A percentile compares a stretch with the other conserved stretches of the same genome.
phyloP scores from a whole-genome alignment of 2,797 vertebrate species.

The Tapera naevia region DNA sequence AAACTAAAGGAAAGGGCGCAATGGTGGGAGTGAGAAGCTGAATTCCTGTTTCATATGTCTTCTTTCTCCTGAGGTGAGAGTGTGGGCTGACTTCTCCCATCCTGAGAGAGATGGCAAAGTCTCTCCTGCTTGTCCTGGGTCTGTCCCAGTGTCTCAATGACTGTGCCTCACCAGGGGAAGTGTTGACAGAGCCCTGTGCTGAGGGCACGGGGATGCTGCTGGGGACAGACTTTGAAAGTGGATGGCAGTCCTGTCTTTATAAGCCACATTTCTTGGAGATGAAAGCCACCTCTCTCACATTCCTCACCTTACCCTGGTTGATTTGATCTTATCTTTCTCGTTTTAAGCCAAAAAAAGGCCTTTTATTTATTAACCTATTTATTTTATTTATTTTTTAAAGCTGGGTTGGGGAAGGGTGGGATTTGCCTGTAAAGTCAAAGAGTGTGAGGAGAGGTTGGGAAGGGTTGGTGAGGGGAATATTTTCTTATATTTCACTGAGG shows the following conservation, averaged over 20 bases:
- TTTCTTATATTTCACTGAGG: conserved; percentile 62
- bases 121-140: conserved; percentile 36
- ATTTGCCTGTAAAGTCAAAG: conserved; percentile 42
- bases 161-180: conserved; percentile 2
- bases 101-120: conserved; percentile 40
- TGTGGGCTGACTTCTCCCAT: neutral
- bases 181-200: conserved; percentile 42
- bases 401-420: conserved; percentile 31
- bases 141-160: conserved; percentile 34
- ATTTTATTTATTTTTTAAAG: conserved; percentile 73
- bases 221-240: conserved; percentile 53
- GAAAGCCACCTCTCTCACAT: conserved; percentile 51
- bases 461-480: conserved; percentile 47
- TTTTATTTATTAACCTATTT: conserved; percentile 65
- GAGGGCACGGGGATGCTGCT: conserved; percentile 8
- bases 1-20: conserved; percentile 51
- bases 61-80: conserved; percentile 52
- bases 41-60: conserved; percentile 34
- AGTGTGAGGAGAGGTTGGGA: conserved; percentile 33
- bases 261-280: conserved; percentile 64
- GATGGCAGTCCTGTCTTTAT: conserved; percentile 64
- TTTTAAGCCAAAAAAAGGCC: conserved; percentile 76
- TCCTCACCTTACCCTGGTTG: conserved; percentile 40
- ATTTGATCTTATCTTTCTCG: conserved; percentile 74
- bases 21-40: conserved; percentile 43